Evolutionary conservation across 2,113 vertebrate genomes (phyloP).

Genomic region (Lepisosteus oculatus): DNA sequence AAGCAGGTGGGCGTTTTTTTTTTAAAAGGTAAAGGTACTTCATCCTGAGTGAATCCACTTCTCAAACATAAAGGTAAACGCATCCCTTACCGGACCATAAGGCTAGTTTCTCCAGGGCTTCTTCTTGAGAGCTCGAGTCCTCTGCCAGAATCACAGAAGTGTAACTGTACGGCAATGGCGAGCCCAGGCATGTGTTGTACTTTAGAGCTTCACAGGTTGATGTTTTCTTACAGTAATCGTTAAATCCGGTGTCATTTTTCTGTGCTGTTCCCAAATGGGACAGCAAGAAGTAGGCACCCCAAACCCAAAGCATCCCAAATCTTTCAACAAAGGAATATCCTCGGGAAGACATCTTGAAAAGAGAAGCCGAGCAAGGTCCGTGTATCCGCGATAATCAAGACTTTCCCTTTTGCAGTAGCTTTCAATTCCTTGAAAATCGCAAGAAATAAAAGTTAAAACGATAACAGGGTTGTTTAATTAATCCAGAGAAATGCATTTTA

Average conservation of each 20-base stretch:
- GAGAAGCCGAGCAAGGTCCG: slow-evolving; percentile 25
- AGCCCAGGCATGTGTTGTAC: slow-evolving; percentile 81
- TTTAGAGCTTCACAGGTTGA: slow-evolving; percentile 78
- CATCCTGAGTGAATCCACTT: too few relatives aligned
- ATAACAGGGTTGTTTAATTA: too few relatives aligned
- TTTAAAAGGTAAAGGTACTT: too few relatives aligned
- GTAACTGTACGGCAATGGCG: slow-evolving; percentile 80
- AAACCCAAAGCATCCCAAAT: slow-evolving; percentile 57
- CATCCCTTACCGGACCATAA: slow-evolving; percentile 86
- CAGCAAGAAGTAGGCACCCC: slow-evolving; percentile 38
- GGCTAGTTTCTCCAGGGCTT: slow-evolving; percentile 81
- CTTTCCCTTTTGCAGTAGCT: slow-evolving; percentile 3
- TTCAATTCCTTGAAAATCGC: too few relatives aligned
- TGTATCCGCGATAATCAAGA: slow-evolving; percentile 14
- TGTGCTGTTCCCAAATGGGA: slow-evolving; percentile 41
- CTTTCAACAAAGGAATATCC: slow-evolving; percentile 61
- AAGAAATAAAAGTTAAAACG: too few relatives aligned
- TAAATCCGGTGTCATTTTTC: slow-evolving; percentile 59
- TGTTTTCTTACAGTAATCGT: slow-evolving; percentile 76
- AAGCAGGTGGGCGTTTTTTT: too few relatives aligned
- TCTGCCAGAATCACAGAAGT: slow-evolving; percentile 84
- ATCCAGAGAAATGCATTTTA: too few relatives aligned
- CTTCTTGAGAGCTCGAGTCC: slow-evolving; percentile 83
- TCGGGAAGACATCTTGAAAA: slow-evolving; percentile 70
- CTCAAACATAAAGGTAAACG: too few relatives aligned